These are phyloP conservation scores for Drosophila subpulchrella DNA, from an alignment of 1,140 invertebrate genomes.

Conservation along the genomic window DNA sequence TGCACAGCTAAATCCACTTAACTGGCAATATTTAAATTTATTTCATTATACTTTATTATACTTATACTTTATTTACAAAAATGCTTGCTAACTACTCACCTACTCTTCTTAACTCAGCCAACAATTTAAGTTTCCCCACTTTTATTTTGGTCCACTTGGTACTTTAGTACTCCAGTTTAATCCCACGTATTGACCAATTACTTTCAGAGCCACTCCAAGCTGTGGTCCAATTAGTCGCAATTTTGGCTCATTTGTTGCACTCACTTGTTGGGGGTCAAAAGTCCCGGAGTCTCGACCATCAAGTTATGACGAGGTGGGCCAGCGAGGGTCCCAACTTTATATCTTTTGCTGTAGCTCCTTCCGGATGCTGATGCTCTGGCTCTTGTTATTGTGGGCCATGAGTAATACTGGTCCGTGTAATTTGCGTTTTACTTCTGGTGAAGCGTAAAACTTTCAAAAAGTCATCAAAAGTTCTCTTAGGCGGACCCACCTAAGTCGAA, in stretches of 20 bases:
- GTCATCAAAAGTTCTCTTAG: conserved; percentile 76
- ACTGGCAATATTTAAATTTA: too few relatives aligned
- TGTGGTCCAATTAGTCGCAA: conserved; percentile 28
- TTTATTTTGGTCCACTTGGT: too few relatives aligned
- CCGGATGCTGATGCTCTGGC: conserved; percentile 29
- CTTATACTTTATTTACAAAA: too few relatives aligned
- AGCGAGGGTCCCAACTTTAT: conserved; percentile 4
- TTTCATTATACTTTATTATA: too few relatives aligned
- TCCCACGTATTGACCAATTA: conserved; percentile 13
- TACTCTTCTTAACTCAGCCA: too few relatives aligned
- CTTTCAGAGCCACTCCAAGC: neutral
- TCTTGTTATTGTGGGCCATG: conserved; percentile 22
- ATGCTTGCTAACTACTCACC: too few relatives aligned
- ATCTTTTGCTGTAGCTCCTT: conserved; percentile 15
- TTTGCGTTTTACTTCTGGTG: conserved; percentile 61
- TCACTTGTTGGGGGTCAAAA: conserved; percentile 20
- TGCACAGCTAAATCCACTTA: too few relatives aligned
- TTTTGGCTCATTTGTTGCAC: conserved; percentile 37
- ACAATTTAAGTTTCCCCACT: too few relatives aligned
- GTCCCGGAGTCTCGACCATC: conserved; percentile 27
- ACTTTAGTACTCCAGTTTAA: too few relatives aligned
- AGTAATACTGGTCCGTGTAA: conserved; percentile 45
- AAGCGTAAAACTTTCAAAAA: conserved; percentile 76
- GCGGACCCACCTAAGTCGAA: conserved; percentile 53
- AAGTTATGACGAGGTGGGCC: conserved; percentile 24